A percentile compares a stretch with the other conserved stretches of the same genome.
phyloP scores from a whole-genome alignment of 2,113 vertebrate species.

The Anguilla rostrata region DNA sequence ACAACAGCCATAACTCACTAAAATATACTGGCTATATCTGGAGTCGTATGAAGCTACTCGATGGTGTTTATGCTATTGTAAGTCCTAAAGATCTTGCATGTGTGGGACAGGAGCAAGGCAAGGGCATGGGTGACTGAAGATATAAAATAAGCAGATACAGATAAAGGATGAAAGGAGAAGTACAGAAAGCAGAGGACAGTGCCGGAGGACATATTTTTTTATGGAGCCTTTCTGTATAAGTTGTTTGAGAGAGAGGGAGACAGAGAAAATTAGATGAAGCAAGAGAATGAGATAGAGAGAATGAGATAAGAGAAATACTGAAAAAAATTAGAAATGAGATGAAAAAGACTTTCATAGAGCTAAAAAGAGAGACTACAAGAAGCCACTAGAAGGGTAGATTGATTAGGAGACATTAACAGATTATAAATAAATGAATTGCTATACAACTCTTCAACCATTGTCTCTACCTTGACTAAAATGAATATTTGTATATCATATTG shows the following conservation, averaged over 20 bases:
- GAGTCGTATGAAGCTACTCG: not conserved
- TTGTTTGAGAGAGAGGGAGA: not conserved
- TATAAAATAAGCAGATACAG: not conserved
- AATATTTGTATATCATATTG: not conserved
- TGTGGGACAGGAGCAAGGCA: not conserved
- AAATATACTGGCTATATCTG: not conserved
- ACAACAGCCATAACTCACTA: not conserved
- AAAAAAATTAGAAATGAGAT: not conserved
- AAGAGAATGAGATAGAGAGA: slow-evolving; percentile 10
- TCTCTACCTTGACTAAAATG: not conserved
- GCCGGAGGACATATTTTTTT: not conserved
- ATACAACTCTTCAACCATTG: not conserved
- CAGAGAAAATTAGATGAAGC: not conserved
- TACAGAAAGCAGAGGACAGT: not conserved
- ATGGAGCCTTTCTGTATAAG: not conserved
- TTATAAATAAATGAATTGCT: slow-evolving; percentile 15
- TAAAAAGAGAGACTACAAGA: not conserved
- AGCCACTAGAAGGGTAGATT: not conserved
- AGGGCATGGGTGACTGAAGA: not conserved
- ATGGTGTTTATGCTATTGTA: not conserved
- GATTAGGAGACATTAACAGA: slow-evolving; percentile 15
- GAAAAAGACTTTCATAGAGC: not conserved
- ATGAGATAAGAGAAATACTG: not conserved
- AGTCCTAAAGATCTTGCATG: not conserved
- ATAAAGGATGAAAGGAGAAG: not conserved